Evolutionary conservation across 2,888 invertebrate species (phyloP).

Genomic region (Pogonocherus hispidulus): DNA sequence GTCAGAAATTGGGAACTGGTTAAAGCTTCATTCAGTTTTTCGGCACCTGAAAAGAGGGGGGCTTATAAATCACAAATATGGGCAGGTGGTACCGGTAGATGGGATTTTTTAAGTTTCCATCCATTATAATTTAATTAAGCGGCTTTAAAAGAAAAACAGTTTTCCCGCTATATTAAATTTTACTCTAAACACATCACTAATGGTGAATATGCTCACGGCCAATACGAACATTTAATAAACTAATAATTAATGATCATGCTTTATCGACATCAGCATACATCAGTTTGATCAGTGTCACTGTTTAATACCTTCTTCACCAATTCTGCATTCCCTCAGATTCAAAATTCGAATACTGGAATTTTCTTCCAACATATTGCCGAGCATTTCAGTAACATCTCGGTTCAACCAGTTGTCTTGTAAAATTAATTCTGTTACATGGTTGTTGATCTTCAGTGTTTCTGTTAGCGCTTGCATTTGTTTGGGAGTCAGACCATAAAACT

Average conservation of each 20-base stretch:
- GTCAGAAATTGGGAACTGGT: constrained; percentile 58
- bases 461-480: constrained; percentile 64
- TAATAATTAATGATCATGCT: too few relatives aligned
- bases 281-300: too few relatives aligned
- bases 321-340: constrained; percentile 67
- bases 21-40: constrained; percentile 63
- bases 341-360: constrained; percentile 63
- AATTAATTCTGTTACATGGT: constrained; percentile 59
- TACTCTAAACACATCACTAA: too few relatives aligned
- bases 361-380: constrained; percentile 64
- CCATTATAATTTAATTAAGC: too few relatives aligned
- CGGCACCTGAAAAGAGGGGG: constrained; percentile 60
- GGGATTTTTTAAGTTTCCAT: too few relatives aligned
- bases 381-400: constrained; percentile 61
- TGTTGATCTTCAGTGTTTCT: constrained; percentile 63
- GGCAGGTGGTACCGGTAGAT: too few relatives aligned
- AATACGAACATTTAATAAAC: too few relatives aligned
- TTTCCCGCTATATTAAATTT: too few relatives aligned
- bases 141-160: too few relatives aligned
- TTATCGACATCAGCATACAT: too few relatives aligned
- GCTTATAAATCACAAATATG: too few relatives aligned
- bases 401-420: constrained; percentile 68
- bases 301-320: constrained; percentile 65
- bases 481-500: constrained; percentile 64
- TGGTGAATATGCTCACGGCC: too few relatives aligned